A percentile compares a stretch with the other conserved stretches of the same genome.
phyloP scores from a whole-genome alignment of 2,113 vertebrate species.

The Smithornis capensis region DNA sequence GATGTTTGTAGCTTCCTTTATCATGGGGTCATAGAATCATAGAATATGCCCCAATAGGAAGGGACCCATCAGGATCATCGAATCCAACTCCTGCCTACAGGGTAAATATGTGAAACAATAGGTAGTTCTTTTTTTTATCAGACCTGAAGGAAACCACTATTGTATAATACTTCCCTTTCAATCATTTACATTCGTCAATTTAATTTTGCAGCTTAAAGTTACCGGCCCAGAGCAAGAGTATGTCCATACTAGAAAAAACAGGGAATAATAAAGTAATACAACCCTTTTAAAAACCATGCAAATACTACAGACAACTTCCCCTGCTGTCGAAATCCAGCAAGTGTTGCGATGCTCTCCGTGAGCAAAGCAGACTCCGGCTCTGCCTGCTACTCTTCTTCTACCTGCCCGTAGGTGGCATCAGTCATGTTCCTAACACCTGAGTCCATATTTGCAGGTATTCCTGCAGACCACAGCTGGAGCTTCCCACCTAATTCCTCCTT shows the following conservation, averaged over 20 bases:
- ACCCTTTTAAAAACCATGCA: accelerated
- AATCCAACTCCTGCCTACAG: neutral
- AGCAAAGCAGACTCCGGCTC: neutral
- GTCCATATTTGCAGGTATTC: accelerated
- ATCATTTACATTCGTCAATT: neutral
- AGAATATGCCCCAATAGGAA: neutral
- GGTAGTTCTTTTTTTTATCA: neutral
- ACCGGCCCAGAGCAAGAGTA: neutral
- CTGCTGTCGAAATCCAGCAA: neutral
- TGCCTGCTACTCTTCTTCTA: neutral
- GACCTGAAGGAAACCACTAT: neutral
- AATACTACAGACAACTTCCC: neutral
- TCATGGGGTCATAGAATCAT: neutral
- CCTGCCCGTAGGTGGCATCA: constrained; percentile 17
- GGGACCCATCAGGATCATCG: neutral
- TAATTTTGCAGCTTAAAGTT: neutral
- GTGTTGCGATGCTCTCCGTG: accelerated
- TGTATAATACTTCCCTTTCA: neutral
- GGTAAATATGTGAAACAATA: neutral
- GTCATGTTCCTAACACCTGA: neutral
- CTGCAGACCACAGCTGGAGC: neutral
- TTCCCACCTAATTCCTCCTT: neutral
- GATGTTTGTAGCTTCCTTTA: neutral
- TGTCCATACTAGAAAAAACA: neutral
- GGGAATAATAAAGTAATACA: neutral